A percentile compares a stretch with the other conserved stretches of the same genome.
Evolutionary conservation across 2,113 vertebrate genomes (phyloP).

Genomic region (Melanerpes aurifrons): DNA sequence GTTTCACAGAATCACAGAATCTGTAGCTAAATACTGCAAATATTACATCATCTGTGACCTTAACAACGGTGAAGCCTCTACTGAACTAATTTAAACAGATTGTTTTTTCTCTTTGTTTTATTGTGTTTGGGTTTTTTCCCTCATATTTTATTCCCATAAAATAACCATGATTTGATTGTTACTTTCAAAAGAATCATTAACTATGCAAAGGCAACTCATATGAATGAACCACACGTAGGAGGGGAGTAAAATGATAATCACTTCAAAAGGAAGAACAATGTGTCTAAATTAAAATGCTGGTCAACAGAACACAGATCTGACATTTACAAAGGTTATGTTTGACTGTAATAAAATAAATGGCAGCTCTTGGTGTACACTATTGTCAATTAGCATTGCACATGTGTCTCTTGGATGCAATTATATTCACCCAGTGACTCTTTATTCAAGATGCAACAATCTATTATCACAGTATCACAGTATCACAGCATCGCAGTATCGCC

Average conservation of each 20-base stretch:
- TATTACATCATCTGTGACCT: background rate
- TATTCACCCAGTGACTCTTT: constrained; percentile 57
- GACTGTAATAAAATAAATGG: constrained; percentile 72
- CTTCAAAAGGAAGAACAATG: constrained; percentile 37
- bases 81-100: background rate
- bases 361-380: constrained; percentile 61
- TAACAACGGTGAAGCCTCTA: background rate
- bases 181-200: background rate
- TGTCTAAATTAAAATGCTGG: constrained; percentile 66
- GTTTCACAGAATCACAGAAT: background rate
- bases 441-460: constrained; percentile 41
- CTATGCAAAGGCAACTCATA: background rate
- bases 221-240: background rate
- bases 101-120: background rate
- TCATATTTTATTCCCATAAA: background rate
- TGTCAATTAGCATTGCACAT: constrained; percentile 71
- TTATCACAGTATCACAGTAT: background rate
- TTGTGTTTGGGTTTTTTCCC: background rate
- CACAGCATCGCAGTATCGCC: no score
- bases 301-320: constrained; percentile 64
- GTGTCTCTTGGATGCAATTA: constrained; percentile 58
- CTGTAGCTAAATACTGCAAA: background rate
- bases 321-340: constrained; percentile 75
- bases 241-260: constrained; percentile 33
- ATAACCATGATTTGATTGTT: background rate